Percentiles rank a stretch among this genome's conserved stretches.
These are phyloP conservation scores for Tetramorium bicarinatum DNA, from an alignment of 2,888 invertebrate species.

Conservation along the genomic window DNA sequence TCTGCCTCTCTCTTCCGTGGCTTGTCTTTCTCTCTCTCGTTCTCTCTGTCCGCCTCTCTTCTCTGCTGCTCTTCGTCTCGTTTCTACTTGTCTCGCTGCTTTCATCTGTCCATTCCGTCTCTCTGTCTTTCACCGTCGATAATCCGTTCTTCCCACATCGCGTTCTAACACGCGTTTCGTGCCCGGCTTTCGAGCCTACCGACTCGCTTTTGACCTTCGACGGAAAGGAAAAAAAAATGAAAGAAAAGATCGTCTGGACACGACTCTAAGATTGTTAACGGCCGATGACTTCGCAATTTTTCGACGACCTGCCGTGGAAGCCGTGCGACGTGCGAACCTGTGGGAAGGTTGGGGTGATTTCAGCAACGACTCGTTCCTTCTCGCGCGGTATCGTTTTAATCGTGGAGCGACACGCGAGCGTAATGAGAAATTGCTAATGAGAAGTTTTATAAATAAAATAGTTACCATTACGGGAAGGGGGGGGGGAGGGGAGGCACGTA, in stretches of 20 bases:
- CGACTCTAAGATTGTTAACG: conserved; percentile 74
- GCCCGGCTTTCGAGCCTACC: conserved; percentile 13
- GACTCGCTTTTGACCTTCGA: conserved; percentile 69
- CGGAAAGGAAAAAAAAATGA: conserved; percentile 56
- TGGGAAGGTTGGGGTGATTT: conserved; percentile 46
- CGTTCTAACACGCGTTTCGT: conserved; percentile 47
- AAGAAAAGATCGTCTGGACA: conserved; percentile 61
- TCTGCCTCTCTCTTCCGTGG: conserved; percentile 34
- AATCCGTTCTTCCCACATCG: conserved; percentile 55
- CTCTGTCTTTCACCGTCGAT: conserved; percentile 62
- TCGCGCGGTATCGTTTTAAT: conserved; percentile 55
- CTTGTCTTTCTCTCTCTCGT: conserved; percentile 8
- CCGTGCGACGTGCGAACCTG: conserved; percentile 52
- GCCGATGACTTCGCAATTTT: conserved; percentile 71
- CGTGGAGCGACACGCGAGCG: conserved; percentile 37
- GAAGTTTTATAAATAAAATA: conserved; percentile 37
- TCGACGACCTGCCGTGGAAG: conserved; percentile 48
- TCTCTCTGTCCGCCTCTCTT: neutral
- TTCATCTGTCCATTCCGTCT: conserved; percentile 37
- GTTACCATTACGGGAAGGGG: neutral
- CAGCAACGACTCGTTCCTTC: conserved; percentile 36
- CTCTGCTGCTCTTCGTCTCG: neutral
- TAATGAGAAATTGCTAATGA: conserved; percentile 51
- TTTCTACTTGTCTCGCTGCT: conserved; percentile 16
- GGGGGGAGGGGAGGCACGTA: neutral